Base-by-base conservation (phyloP, 1,140 invertebrate species). In the Pachypsylla venusta region DNA sequence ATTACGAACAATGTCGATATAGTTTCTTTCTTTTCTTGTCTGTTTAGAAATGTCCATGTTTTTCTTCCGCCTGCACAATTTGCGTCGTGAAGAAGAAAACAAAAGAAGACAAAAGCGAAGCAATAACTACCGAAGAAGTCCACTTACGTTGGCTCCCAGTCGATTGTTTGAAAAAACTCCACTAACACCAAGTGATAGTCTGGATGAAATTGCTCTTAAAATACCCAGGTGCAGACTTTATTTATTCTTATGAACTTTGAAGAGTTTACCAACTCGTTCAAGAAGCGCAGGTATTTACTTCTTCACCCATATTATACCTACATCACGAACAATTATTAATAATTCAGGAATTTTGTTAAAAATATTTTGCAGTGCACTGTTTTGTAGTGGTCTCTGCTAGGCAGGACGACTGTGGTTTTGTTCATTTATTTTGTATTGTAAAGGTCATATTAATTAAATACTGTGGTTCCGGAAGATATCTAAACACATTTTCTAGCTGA, bases 51-150 rank as follows among this genome's bases (percentile, higher is more conserved):
- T 93, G 89, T 92, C 89, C 78, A 81, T 92, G 78, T 93, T 91
- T 79, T 92, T 93, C 82, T 92, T 92, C 75, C 87, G 89, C 58
- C 80, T 90, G 70, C 88, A 89, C 79, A 89, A 90, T 73, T 78
- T 91, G 67, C 85, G 83, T 69, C 81, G 87, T 39, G 83, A 83
- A 68, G 83, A 87, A 73, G 85, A 86, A 67, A 83, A 76, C 58
- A 76, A 76, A 61, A 77, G 75, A 67, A 74, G 66, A 73, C 77
- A 66, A 72, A 64, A 63, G 53, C 78, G 77, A 71, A 75, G 69
- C 66, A 76, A 75, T 61, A 76, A 71, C 64, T 73, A 70, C 67
- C 68, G 68, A 72, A 68, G 42, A 60, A 61, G 71, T 69, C 67
- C 73, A 66, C 70, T 81, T 61, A 82, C 79, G 54, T 68, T 81